Base-by-base conservation (phyloP, 1,140 invertebrate species). In the Agrypnia vestita region DNA sequence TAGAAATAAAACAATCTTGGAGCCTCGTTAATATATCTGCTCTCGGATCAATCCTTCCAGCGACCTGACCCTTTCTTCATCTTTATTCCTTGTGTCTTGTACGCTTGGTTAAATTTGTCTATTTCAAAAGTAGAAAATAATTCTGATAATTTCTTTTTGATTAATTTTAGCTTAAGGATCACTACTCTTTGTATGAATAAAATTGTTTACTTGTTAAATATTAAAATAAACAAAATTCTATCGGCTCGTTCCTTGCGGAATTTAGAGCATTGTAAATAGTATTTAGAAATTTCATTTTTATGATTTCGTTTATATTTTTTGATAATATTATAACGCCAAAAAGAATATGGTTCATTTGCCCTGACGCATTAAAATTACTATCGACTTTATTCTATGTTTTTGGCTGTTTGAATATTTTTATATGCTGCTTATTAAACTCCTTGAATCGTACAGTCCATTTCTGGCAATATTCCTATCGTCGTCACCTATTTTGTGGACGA, bases 141-240 rank as follows among this genome's bases (percentile, higher is more conserved):
- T 21, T 21, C 17, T 21, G 55, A 59, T 21, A 19, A 59, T 12
- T 56, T 56, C 9, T 8, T 19, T 59, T 59, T 59, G 10, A 59
- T 59, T 56, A 17, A 19, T 56, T 56, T 56, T 19, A 9, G 53
- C 7, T 47, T 44, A 67, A 67, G 62, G 21, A 67, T 72, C 47
- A 53, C 17, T 35, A 35, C 6, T 35, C 25, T 72, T 25, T 74
- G 15, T 44, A 55, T 56, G n/a, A 56, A n/a, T 74, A 56, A 11
- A 74, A 74, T 43, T 56, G 17, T 55, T 74, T 59, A 55, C 51
- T 55, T 74, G 51, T 74, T 74, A 59, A 74, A 55, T 74, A 74
- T 74, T 74, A 56, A 21, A 25, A 59, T 15, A 43, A n/a, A 69
- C 51, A 13, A 74, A 74, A 74, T 74, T 55, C 13, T 55, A 74